Conservation (phyloP, 2,888 invertebrate genomes). For the Tetragnatha montana region DNA sequence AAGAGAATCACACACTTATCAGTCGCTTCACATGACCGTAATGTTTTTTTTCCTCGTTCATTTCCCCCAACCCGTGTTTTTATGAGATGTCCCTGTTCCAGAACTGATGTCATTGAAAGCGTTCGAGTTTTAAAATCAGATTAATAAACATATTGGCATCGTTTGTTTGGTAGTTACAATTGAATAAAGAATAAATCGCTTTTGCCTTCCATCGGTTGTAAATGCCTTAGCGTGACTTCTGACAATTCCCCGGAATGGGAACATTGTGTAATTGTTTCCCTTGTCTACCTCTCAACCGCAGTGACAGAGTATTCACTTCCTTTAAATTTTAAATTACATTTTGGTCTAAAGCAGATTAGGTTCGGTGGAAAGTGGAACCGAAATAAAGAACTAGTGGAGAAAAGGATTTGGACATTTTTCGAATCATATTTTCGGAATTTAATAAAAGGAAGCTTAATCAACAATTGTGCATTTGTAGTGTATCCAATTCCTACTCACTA, state of each 20-base stretch:
- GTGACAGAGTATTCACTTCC: not conserved
- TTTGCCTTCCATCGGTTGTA: not conserved
- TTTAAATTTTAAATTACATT: not conserved
- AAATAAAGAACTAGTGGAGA: not conserved
- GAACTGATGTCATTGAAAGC: conserved; percentile 1
- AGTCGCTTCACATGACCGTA: conserved; percentile 52
- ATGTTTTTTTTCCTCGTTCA: conserved; percentile 49
- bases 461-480: too few relatives aligned
- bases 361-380: not conserved
- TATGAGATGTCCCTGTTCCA: conserved; percentile 4
- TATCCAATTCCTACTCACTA: too few relatives aligned
- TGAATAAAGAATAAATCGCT: not conserved
- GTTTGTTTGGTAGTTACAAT: not conserved
- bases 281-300: not conserved
- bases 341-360: not conserved
- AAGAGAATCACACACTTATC: conserved; percentile 53
- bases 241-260: not conserved
- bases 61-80: conserved; percentile 37
- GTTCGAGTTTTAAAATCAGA: conserved; percentile 13
- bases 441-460: too few relatives aligned
- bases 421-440: too few relatives aligned
- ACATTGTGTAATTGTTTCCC: not conserved
- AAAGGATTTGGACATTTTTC: too few relatives aligned
- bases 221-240: not conserved
- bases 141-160: conserved; percentile 17